Base-by-base conservation (phyloP, 2,113 vertebrate genomes). In the Megalops atlanticus region DNA sequence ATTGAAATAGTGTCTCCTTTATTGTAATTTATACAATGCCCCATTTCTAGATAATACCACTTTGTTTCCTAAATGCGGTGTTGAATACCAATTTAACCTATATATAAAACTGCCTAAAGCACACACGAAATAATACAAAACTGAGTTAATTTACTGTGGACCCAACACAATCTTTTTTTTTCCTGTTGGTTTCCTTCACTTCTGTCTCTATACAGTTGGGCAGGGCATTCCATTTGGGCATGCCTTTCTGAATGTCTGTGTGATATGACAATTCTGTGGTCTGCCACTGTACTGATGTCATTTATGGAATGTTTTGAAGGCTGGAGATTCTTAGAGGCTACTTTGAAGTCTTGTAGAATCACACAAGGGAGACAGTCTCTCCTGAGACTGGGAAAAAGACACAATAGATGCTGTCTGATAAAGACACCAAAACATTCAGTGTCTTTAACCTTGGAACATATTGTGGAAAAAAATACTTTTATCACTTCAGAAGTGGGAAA, bases 401-500 rank as follows among this genome's bases (percentile, higher is more conserved):
- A 70, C 43, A 47, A 71, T 68, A 79, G 58, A 41, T 27, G n/a
- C 74, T 76, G n/a, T 79, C 40, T 43, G 54, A 79, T 49, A 64
- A 3, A 27, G 21, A 27, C 21, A 16, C 27, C 31, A 79, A 31
- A 41, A 8, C 15, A 33, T 40, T 33, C 58, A 41, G 2, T 41
- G 54, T 27, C 52, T 27, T 58, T 38, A 77, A 64, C 58, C 36
- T 64, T 77, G n/a, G 35, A 27, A 7, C 31, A 10, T 64, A 64
- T n/a, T 76, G 24, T 33, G 0, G 43, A 76, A 81, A 70, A 82
- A 69, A 2, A 1, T n/a, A n/a, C n/a, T n/a, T n/a, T 18, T 70
- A n/a, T 24, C 40, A 39, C 70, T 79, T 77, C 58, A 75, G 71
- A 21, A 47, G 36, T 31, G 74, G 70, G 78, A 40, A 80, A 85